Percentiles rank a stretch among this genome's conserved stretches.
Conservation (phyloP, 2,888 invertebrate species). For the Meiosimyza platycephala region DNA sequence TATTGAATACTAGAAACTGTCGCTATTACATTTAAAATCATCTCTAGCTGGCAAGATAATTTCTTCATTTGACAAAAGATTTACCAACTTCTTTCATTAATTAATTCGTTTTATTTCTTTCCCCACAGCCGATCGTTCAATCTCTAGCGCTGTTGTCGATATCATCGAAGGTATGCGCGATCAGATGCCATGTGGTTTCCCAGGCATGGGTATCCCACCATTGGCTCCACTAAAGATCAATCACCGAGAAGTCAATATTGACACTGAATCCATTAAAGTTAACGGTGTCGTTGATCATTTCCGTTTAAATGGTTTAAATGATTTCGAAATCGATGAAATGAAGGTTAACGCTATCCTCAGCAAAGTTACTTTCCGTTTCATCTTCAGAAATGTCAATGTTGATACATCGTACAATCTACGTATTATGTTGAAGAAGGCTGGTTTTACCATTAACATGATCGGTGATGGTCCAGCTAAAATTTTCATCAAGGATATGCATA, state of each 20-base stretch:
- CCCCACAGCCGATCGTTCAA: constrained; percentile 51
- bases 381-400: constrained; percentile 54
- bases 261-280: constrained; percentile 46
- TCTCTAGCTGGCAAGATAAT: no score
- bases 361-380: constrained; percentile 55
- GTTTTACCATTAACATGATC: constrained; percentile 58
- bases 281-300: constrained; percentile 54
- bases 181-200: constrained; percentile 63
- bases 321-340: constrained; percentile 57
- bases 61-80: no score
- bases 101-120: neutral
- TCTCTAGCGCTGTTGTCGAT: constrained; percentile 52
- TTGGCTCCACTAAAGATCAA: constrained; percentile 56
- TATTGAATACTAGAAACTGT: no score
- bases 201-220: constrained; percentile 56
- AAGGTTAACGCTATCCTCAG: constrained; percentile 57
- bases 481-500: constrained; percentile 53
- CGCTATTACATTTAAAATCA: no score
- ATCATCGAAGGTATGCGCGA: constrained; percentile 49
- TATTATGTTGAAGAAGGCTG: constrained; percentile 54
- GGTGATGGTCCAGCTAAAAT: constrained; percentile 58
- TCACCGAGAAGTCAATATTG: constrained; percentile 52
- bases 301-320: constrained; percentile 55
- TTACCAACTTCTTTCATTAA: no score
- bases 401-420: constrained; percentile 56